Evolutionary conservation across 2,888 invertebrate species (phyloP), one percentile per base, ranked within the genome.

Genomic region (Tribolium freemani): DNA sequence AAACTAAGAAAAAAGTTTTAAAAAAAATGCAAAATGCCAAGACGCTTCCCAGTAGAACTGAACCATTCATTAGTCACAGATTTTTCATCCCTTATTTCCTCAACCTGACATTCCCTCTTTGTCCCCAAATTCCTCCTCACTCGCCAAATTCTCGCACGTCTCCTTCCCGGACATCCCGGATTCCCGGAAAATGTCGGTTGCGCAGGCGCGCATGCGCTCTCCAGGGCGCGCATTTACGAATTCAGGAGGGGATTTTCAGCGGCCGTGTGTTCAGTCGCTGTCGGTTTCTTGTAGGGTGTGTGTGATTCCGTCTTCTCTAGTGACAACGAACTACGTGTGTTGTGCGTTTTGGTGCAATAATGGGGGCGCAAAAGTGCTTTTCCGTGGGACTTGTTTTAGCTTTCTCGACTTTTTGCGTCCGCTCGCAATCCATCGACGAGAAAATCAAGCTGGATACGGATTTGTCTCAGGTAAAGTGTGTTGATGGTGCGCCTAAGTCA

Each of bases 361-460:
- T 54, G 21, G 11, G 13, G 26, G 30, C 51, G 54, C 51, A 30
- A 56, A 60, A 45, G 56, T 13, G 38, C n/a, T 38, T 38, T 38
- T 8, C 38, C 9, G 38, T 38, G 38, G 38, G 38, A 10, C 10
- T 9, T 46, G 44, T 31, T n/a, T 9, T 21, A 8, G 10, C 21
- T 57, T 10, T 44, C 31, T 11, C 46, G 46, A 2, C 56, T 71
- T 6, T 38, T 38, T 38, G n/a, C 38, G 38, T n/a, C 3, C 38
- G 8, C 5, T 45, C 74, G 30, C 83, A 87, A 80, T 89, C 91
- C 75, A 88, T 91, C 75, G 87, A 89, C 77, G 91, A 92, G 85
- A 91, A 91, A 87, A 88, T 92, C 75, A 87, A 88, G 78, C 89
- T 89, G 84, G 91, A 91, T 86, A 84, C 89, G 71, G 92, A 92